These are phyloP conservation scores for Brachyptera putata DNA, from an alignment of 2,888 invertebrate genomes.

Conservation along the genomic window DNA sequence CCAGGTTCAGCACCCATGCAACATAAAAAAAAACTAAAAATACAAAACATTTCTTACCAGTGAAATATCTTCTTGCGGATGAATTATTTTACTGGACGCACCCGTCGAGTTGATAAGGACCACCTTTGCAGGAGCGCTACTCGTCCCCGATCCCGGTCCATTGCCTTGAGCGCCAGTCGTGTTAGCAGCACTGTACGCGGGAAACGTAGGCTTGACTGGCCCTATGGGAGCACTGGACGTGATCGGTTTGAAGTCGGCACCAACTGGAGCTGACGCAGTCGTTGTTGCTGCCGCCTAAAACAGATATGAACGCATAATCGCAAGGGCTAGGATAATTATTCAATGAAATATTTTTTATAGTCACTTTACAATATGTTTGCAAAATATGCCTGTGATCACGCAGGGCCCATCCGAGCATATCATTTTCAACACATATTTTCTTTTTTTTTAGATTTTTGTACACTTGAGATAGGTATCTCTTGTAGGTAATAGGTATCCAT, in stretches of 20 bases:
- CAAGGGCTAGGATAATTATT: no score
- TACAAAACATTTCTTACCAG: no score
- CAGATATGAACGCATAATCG: background rate
- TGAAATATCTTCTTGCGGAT: conserved; percentile 90
- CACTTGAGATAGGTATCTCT: no score
- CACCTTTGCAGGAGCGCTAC: conserved; percentile 44
- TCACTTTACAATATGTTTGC: no score
- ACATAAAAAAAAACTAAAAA: no score
- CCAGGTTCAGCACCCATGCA: no score
- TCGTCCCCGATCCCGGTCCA: conserved; percentile 23
- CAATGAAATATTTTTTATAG: no score
- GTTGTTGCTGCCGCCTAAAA: conserved; percentile 34
- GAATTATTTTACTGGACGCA: conserved; percentile 84
- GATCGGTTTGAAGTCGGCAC: conserved; percentile 58
- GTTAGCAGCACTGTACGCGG: conserved; percentile 54
- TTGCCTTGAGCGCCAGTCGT: conserved; percentile 25
- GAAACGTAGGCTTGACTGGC: conserved; percentile 69
- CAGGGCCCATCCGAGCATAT: no score
- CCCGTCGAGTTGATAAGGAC: conserved; percentile 71
- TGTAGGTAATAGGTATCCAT: no score
- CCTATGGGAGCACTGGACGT: conserved; percentile 48
- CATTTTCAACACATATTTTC: no score
- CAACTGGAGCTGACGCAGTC: conserved; percentile 51
- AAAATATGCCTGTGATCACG: no score
- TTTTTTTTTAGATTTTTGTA: no score